A percentile compares a stretch with the other conserved stretches of the same genome.
phyloP scores from a whole-genome alignment of 2,797 vertebrate genomes.

The Chiloscyllium punctatum region DNA sequence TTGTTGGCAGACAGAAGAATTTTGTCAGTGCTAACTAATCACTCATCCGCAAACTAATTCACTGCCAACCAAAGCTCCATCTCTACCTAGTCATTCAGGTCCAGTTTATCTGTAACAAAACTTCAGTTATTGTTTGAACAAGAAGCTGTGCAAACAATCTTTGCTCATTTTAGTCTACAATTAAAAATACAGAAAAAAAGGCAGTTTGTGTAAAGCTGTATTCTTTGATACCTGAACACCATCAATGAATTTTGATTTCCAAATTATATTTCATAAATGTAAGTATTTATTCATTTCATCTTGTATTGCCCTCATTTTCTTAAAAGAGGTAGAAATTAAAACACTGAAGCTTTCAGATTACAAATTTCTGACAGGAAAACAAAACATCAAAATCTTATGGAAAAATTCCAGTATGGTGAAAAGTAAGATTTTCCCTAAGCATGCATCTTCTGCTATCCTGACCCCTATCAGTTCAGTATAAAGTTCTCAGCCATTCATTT shows the following conservation, averaged over 20 bases:
- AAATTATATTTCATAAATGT: background rate
- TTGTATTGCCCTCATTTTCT: background rate
- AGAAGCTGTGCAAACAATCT: too few species aligned
- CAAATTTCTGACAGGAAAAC: background rate
- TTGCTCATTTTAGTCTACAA: too few species aligned
- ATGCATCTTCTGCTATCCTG: too few species aligned
- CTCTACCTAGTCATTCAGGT: too few species aligned
- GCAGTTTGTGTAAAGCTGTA: background rate
- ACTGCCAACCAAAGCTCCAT: too few species aligned
- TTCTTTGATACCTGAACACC: background rate
- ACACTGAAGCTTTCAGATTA: background rate
- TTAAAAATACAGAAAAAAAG: too few species aligned
- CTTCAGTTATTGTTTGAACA: too few species aligned
- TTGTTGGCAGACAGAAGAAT: too few species aligned
- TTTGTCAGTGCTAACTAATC: too few species aligned
- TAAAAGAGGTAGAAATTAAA: background rate
- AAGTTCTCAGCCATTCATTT: background rate
- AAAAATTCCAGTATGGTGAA: background rate
- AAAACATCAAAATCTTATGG: background rate
- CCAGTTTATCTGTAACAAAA: too few species aligned
- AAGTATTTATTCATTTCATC: background rate
- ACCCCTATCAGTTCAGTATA: background rate
- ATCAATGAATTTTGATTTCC: background rate
- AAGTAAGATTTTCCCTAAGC: background rate
- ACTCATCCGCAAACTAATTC: too few species aligned